Conservation (phyloP, 2,797 vertebrate genomes). For the Myripristis jacobus region DNA sequence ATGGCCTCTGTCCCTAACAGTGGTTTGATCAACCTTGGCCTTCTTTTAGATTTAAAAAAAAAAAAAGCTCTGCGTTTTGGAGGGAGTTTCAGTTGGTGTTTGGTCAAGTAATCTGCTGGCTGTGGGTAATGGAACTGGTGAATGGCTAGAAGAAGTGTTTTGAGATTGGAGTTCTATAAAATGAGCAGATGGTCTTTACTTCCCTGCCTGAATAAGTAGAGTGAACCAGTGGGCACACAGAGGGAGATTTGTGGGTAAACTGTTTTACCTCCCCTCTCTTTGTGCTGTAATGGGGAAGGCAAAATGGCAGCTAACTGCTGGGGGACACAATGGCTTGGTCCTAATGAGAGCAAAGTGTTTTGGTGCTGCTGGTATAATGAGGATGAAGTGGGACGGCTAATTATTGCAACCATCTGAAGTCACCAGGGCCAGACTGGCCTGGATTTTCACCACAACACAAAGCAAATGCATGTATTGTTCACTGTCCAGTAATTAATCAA, state of each 20-base stretch:
- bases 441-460: constrained; percentile 9
- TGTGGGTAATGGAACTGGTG: constrained; percentile 65
- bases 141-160: constrained; percentile 72
- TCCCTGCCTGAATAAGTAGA: constrained; percentile 75
- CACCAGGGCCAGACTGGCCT: constrained; percentile 41
- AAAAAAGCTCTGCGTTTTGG: constrained; percentile 43
- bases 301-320: constrained; percentile 76
- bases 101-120: constrained; percentile 79
- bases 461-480: neutral
- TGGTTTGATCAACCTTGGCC: constrained; percentile 53
- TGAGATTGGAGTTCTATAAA: constrained; percentile 65
- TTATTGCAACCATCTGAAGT: constrained; percentile 70
- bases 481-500: neutral
- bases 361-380: constrained; percentile 75
- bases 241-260: constrained; percentile 82
- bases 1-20: constrained; percentile 47
- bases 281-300: constrained; percentile 73
- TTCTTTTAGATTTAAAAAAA: constrained; percentile 39
- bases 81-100: constrained; percentile 58
- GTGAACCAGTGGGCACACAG: constrained; percentile 77
- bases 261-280: constrained; percentile 79
- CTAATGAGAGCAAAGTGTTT: constrained; percentile 78
- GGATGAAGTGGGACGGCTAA: constrained; percentile 71
- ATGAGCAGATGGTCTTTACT: constrained; percentile 84
- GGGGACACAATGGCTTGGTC: constrained; percentile 60